Conservation (phyloP, 2,888 invertebrate genomes). For the Philaethria dido region DNA sequence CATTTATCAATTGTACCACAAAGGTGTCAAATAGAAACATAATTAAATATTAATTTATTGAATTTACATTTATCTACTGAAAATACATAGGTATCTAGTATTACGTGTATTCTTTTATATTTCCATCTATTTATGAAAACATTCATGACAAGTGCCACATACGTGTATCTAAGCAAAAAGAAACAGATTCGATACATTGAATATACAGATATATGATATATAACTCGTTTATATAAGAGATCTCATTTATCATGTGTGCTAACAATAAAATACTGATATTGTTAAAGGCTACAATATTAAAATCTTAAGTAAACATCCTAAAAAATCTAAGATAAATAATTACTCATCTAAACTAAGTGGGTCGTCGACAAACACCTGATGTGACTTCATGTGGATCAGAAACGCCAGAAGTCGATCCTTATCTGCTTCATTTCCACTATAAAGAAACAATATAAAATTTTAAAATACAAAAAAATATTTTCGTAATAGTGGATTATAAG, state of each 20-base stretch:
- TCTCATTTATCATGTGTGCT: not conserved
- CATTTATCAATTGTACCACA: no score
- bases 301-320: not conserved
- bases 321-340: constrained; percentile 24
- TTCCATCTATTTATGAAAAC: not conserved
- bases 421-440: constrained; percentile 61
- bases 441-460: constrained; percentile 32
- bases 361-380: constrained; percentile 56
- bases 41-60: no score
- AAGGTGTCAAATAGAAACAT: no score
- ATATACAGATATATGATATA: not conserved
- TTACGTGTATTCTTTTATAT: not conserved
- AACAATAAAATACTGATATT: constrained; percentile 13
- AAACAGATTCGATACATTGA: not conserved
- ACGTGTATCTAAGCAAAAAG: not conserved
- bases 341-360: constrained; percentile 56
- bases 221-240: not conserved
- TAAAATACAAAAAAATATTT: not conserved
- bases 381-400: constrained; percentile 64
- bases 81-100: not conserved
- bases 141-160: not conserved
- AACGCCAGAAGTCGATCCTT: constrained; percentile 69
- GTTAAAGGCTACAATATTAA: not conserved
- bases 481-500: no score
- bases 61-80: not conserved